Base-by-base conservation (phyloP, 2,888 invertebrate genomes). In the Cataglyphis livida region DNA sequence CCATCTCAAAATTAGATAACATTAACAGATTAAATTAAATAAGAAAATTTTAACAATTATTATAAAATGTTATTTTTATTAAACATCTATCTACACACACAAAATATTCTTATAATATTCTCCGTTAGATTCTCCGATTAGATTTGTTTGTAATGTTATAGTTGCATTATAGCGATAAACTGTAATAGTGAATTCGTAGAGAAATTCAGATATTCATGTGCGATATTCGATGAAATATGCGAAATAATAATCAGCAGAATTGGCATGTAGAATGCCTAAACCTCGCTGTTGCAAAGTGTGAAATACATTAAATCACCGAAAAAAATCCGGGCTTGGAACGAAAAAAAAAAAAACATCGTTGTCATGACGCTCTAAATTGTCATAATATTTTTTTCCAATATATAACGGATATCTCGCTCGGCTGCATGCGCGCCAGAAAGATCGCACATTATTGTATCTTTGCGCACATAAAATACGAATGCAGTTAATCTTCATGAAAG, bases 341-440 rank as follows among this genome's bases (percentile, higher is more conserved):
- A 65, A 68, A 59, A 78, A 78, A 78, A 78, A 32, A 78, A n/a
- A n/a, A n/a, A n/a, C 59, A 78, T 78, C 78, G 78, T 57, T 57
- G 68, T 78, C 78, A 78, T 68, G 57, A 57, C 41, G 78, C 78
- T 61, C 78, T 61, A 79, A 79, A 79, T 79, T 79, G 78, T 79
- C 78, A 70, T 68, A 68, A 68, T 79, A 79, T 79, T 79, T 76
- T 79, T 79, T 51, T 61, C 68, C 70, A 57, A 79, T 70, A 70
- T 70, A 59, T 79, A 68, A 79, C 78, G 57, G 68, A 78, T 57
- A 78, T 79, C 70, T 70, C 70, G 57, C 32, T 18, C 15, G 41
- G 57, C 32, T 57, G 3, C 32, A 66, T 44, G 44, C 4, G 18
- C 25, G 70, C 59, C 59, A 25, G 44, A 59, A 70, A 79, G 70